Percentiles rank a stretch among this genome's conserved stretches.
Conservation (phyloP, 2,797 vertebrate genomes). For the Halcyon leucocephala region DNA sequence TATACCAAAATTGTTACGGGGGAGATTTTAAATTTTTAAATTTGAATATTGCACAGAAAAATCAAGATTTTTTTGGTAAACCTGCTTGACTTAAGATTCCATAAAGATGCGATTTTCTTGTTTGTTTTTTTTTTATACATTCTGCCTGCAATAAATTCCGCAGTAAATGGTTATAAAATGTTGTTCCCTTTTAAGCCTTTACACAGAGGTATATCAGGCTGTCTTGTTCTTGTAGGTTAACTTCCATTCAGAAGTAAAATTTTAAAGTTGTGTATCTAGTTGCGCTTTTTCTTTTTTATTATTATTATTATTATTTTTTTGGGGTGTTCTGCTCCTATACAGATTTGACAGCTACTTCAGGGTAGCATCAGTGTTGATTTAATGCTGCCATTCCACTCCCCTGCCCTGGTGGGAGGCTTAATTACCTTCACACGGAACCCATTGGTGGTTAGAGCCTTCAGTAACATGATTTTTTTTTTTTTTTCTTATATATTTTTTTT, state of each 20-base stretch:
- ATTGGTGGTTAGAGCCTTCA: conserved; percentile 57
- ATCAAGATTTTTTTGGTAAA: conserved; percentile 57
- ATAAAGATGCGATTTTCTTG: conserved; percentile 21
- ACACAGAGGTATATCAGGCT: conserved; percentile 34
- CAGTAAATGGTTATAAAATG: conserved; percentile 42
- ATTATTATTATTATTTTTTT: too few relatives aligned
- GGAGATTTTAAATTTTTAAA: conserved; percentile 66
- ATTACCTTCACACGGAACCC: conserved; percentile 3
- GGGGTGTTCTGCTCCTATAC: conserved; percentile 40
- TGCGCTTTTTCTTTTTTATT: neutral
- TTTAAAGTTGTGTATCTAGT: conserved; percentile 31
- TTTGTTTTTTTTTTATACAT: conserved; percentile 15
- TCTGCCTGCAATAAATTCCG: conserved; percentile 60
- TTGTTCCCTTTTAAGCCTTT: conserved; percentile 62
- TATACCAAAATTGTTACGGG: conserved; percentile 37
- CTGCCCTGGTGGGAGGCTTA: conserved; percentile 10
- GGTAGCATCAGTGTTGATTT: conserved; percentile 4
- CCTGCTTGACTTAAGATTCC: conserved; percentile 27
- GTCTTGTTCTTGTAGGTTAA: conserved; percentile 2
- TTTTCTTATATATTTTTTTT: conserved; percentile 28
- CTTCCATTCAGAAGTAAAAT: neutral
- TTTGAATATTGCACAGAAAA: conserved; percentile 74
- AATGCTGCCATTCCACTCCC: conserved; percentile 15
- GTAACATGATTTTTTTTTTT: conserved; percentile 48
- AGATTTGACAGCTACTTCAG: conserved; percentile 43